Evolutionary conservation across 2,888 invertebrate genomes (phyloP), one percentile per base, ranked within the genome.

Genomic region (Melolontha melolontha): DNA sequence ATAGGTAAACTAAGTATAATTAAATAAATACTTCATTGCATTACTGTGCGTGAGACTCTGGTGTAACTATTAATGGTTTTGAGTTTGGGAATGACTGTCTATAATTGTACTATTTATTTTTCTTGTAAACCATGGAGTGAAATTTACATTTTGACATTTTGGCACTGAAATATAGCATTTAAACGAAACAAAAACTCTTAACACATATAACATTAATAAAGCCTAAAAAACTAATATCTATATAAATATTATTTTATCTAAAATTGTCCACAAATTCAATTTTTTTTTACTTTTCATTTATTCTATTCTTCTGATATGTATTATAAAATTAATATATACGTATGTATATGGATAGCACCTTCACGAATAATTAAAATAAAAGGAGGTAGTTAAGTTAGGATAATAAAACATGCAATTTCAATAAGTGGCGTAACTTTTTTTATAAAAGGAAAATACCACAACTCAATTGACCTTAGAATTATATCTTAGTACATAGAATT

Each of bases 371-470:
- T 16, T 40, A 50, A 66, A 16, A 41, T 22, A 39, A 57, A 57
- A 39, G 16, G 66, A 66, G 66, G 66, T 66, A 66, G 66, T 47
- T 59, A 5, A 62, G n/a, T 34, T 62, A 62, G 47, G 59, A 59
- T 59, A 52, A 14, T 34, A 34, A 34, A 54, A 40, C 11, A 39
- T 40, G 5, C 8, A 10, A 34, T 10, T 34, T 34, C 34, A 34
- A 10, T 34, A 34, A 6, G 34, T 34, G 34, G 6, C 34, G 34
- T 34, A 34, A 34, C 10, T 34, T 1, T 34, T 34, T 34, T 5
- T 34, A 34, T 34, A 54, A 54, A 11, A 10, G n/a, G 40, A 54
- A 40, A 39, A 14, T 16, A 54, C 11, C 5, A 17, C 39, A 40
- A 40, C 17, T 11, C 16, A 39, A 10, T 17, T 4, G n/a, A 54